Conservation (phyloP, 1,140 invertebrate species). For the Diorhabda sublineata region DNA sequence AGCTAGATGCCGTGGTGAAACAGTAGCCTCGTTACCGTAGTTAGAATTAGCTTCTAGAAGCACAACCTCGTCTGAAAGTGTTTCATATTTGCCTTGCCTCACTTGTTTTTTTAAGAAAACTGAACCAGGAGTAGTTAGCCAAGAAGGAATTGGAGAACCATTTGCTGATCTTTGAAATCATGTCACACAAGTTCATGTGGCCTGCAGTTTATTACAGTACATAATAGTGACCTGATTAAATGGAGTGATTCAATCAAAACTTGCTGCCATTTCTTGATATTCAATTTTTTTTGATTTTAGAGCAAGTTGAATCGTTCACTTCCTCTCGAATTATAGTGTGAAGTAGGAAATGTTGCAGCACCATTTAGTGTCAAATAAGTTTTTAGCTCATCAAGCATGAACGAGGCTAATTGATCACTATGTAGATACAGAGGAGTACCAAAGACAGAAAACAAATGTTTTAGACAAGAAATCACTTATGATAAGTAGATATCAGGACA, state of each 20-base stretch:
- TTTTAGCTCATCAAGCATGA: neutral
- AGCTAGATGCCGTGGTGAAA: conserved; percentile 1
- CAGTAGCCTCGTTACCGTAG: neutral
- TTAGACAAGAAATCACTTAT: neutral
- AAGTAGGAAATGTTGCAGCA: neutral
- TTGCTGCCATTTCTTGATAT: neutral
- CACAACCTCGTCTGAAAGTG: neutral
- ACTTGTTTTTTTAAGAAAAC: conserved; percentile 4
- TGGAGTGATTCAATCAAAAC: neutral
- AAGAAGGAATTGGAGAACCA: neutral
- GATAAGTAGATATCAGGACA: neutral
- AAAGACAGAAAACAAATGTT: neutral
- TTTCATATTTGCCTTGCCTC: neutral
- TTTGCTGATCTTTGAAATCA: neutral
- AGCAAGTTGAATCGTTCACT: neutral
- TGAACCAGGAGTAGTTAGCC: neutral
- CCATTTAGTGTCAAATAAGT: neutral
- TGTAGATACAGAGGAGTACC: neutral
- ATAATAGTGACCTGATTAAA: neutral
- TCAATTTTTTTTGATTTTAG: conserved; percentile 1
- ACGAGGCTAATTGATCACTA: neutral
- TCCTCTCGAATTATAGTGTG: neutral
- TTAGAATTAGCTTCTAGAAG: neutral
- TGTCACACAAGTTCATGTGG: neutral
- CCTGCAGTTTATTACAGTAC: neutral